Evolutionary conservation across 2,797 vertebrate genomes (phyloP), one percentile per base, ranked within the genome.

Genomic region (Sandelia bainsii): DNA sequence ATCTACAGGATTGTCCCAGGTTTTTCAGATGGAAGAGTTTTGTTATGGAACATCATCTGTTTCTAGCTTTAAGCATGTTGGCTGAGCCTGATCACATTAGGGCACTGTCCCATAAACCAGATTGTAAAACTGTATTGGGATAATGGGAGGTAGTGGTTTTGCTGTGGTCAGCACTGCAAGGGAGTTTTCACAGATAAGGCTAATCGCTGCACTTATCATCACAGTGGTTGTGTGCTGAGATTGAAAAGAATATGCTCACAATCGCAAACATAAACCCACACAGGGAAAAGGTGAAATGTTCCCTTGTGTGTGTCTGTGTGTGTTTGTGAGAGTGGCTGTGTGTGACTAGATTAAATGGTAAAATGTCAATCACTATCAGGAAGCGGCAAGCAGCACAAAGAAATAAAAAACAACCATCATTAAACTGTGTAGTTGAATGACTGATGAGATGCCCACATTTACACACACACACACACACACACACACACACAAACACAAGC

Each of bases 151-250:
- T 61, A 59, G 78, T 72, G 83, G 69, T 91, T 92, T 80, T 92
- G 88, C 89, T 90, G 87, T 72, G 85, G 89, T 93, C 90, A 92
- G 90, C 89, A 86, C 50, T 79, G 79, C 27, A 10, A 83, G 85
- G 63, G 86, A 87, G 83, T 87, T 91, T 88, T 91, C 67, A 81
- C 72, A 86, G 90, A 92, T 93, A 91, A 91, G 85, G 80, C 77
- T 88, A 92, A 92, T 92, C 87, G 3, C 75, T 66, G 75, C 4
- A 62, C 88, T 92, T 92, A 92, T 91, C 90, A 80, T 77, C 81
- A 71, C 79, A 80, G 85, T n/a, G 19, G 70, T 84, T 84, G 78
- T 73, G 80, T 62, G 69, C 74, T 54, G 84, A 89, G 87, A 90
- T 88, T 91, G 87, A 89, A 89, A 86, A 76, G 80, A 80, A 89